Evolutionary conservation across 1,140 invertebrate species (phyloP).

Genomic region (Hypothenemus hampei): DNA sequence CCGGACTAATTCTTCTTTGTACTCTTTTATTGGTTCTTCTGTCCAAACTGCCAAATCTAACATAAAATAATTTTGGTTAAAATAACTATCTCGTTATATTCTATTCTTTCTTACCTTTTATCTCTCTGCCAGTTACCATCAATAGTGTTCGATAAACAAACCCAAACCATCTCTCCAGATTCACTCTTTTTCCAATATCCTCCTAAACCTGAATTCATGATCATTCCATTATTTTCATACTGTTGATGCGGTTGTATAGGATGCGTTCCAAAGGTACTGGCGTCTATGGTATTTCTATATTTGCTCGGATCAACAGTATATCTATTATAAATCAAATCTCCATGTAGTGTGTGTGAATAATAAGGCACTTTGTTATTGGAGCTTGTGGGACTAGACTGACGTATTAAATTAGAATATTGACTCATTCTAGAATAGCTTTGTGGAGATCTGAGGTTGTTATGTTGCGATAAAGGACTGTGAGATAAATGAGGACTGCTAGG

Average conservation of each 20-base stretch:
- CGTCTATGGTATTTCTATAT: constrained; percentile 28
- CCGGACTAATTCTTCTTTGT: constrained; percentile 39
- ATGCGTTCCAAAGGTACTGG: constrained; percentile 26
- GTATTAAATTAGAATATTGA: constrained; percentile 11
- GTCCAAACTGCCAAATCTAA: constrained; percentile 62
- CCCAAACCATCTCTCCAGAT: constrained; percentile 43
- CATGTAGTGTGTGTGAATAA: constrained; percentile 28
- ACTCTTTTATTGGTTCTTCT: constrained; percentile 48
- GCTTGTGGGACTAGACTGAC: constrained; percentile 36
- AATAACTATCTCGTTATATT: background rate
- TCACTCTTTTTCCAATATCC: constrained; percentile 41
- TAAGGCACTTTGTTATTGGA: constrained; percentile 23
- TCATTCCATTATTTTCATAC: constrained; percentile 42
- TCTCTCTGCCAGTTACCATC: constrained; percentile 40
- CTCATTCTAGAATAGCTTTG: constrained; percentile 8
- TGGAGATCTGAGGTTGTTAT: constrained; percentile 7
- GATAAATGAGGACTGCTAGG: constrained; percentile 22
- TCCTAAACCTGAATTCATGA: constrained; percentile 39
- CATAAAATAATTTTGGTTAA: too few relatives aligned
- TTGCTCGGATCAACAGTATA: constrained; percentile 26
- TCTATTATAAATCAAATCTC: constrained; percentile 25
- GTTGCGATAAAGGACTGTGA: constrained; percentile 19
- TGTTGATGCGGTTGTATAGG: constrained; percentile 45
- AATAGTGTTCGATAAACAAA: constrained; percentile 31
- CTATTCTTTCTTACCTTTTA: constrained; percentile 35